Evolutionary conservation across 2,888 invertebrate genomes (phyloP).

Genomic region (Campoletis raptor): DNA sequence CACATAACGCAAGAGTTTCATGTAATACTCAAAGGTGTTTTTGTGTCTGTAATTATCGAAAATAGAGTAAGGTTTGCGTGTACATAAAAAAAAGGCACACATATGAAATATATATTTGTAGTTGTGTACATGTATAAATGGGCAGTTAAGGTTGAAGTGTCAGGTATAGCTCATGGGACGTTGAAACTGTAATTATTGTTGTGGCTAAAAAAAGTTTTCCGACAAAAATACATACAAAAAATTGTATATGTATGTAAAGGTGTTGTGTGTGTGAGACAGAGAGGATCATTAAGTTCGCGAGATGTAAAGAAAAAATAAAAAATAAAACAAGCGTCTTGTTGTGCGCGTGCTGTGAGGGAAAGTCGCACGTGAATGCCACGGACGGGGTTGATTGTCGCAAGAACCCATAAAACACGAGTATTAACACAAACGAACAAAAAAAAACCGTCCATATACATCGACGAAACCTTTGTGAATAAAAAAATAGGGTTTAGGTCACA

Average conservation of each 20-base stretch:
- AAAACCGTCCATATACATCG: constrained; percentile 61
- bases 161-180: constrained; percentile 43
- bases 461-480: constrained; percentile 79
- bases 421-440: constrained; percentile 52
- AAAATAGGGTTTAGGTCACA: constrained; percentile 72
- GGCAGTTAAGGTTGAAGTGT: constrained; percentile 29
- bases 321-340: constrained; percentile 20
- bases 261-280: background rate
- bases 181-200: constrained; percentile 73
- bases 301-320: constrained; percentile 30
- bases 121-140: constrained; percentile 40
- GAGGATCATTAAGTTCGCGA: constrained; percentile 65
- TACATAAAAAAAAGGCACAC: constrained; percentile 38
- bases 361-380: constrained; percentile 69
- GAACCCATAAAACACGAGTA: constrained; percentile 70
- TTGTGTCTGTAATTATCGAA: constrained; percentile 52
- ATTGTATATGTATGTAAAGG: background rate
- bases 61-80: constrained; percentile 46
- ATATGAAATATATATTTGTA: background rate
- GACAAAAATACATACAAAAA: constrained; percentile 36
- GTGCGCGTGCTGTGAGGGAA: constrained; percentile 58
- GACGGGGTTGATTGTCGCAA: constrained; percentile 74
- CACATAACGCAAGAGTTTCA: constrained; percentile 33
- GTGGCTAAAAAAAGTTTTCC: constrained; percentile 68
- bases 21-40: constrained; percentile 29